phyloP scores from a whole-genome alignment of 2,113 vertebrate species.

The Tetrao urogallus region DNA sequence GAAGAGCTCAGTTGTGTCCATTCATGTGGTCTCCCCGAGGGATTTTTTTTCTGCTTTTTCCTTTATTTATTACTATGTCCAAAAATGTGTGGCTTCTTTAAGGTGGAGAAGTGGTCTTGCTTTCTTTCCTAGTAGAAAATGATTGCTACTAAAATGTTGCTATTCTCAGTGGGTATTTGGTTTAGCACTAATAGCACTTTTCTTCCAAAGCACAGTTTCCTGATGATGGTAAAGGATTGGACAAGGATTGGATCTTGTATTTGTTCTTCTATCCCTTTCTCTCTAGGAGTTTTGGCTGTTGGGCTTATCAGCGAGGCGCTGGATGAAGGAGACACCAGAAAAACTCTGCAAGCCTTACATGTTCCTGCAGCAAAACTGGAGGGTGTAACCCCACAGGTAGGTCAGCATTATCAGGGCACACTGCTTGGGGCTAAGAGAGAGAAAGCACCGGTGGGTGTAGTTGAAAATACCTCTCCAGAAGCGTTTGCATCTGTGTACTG shows the following conservation, averaged over 20 bases:
- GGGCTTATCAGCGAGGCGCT: too few species aligned
- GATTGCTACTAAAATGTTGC: not conserved
- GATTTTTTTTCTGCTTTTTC: not conserved
- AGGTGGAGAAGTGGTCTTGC: not conserved
- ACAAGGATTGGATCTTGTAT: too few species aligned
- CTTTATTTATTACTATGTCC: not conserved
- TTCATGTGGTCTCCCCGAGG: not conserved
- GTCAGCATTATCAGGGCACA: too few species aligned
- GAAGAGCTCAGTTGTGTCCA: not conserved
- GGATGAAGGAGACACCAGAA: too few species aligned
- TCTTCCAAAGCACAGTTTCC: not conserved
- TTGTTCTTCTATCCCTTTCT: too few species aligned
- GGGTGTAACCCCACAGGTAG: too few species aligned
- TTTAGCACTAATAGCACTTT: not conserved
- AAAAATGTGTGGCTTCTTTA: not conserved
- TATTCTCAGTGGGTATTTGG: not conserved
- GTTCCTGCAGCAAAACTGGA: too few species aligned
- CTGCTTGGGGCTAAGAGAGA: too few species aligned
- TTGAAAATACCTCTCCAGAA: not conserved
- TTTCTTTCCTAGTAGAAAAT: not conserved
- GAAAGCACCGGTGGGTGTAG: conserved; percentile 89
- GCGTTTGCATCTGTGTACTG: not conserved
- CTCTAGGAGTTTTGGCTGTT: too few species aligned
- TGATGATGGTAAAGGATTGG: not conserved
- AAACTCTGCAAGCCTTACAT: too few species aligned